Base-by-base conservation (phyloP, 2,797 vertebrate species). In the Lepus oiostolus region DNA sequence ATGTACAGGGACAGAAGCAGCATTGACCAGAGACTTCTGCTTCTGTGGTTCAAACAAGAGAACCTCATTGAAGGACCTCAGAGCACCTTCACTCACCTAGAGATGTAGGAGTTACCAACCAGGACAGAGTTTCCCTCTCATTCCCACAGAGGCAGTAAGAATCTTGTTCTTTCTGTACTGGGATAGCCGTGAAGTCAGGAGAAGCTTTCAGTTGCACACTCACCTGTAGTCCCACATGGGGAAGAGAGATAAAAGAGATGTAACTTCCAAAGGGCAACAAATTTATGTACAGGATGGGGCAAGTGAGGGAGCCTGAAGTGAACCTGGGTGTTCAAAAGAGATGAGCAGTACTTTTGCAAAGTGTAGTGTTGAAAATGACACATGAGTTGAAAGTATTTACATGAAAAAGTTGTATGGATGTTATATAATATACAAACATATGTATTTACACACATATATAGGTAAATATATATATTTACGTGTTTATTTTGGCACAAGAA, bases 71-170 rank as follows among this genome's bases (percentile, higher is more conserved):
- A 30, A 10, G 21, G 0, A 70, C 22, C n/a, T 80, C 32, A 60
- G 63, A 26, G 63, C 79, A 30, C 26, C 7, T 80, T 50, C 14
- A 22, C 2, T 94, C 94, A 98, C 98, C 98, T 98, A 98, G 86
- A 79, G 97, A 96, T 80, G 81, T 98, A 1, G 98, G 98, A 19
- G 92, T 98, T 90, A 98, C 94, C 14, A 95, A 85, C 98, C 98
- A 98, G 85, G 98, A 96, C 72, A 98, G 28, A 0, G 98, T 98
- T 84, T 97, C 96, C 60, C 96, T 97, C 28, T 47, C 38, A 0
- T 98, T 97, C 24, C 88, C 94, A 30, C 98, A 98, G 67, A 98
- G 50, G 90, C 98, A 98, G 71, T 97, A 16, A 95, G 96, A 96
- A 24, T 84, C 93, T 82, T 96, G 84, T 6, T 96, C 84, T 54